Evolutionary conservation across 92 coral and sea anemone species (phyloP), one percentile per base, ranked within the genome.

Genomic region (Porites rus): DNA sequence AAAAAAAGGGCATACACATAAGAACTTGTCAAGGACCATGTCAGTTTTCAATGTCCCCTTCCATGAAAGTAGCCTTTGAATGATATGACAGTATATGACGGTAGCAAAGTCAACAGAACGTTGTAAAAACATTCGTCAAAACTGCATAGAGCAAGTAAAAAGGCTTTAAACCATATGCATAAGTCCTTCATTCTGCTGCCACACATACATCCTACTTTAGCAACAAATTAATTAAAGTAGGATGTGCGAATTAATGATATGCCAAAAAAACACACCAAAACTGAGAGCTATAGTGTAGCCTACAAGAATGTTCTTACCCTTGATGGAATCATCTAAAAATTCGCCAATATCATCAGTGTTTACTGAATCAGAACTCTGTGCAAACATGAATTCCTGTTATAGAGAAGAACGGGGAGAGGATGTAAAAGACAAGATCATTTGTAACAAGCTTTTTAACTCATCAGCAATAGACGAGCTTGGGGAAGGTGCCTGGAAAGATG

Each of bases 321-420:
- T 97, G 80, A 97, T 95, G 16, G 99, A 97, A 28, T 97, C 98
- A 80, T 97, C 99, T 74, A 97, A 86, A 84, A 97, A 97, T 75
- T 97, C 99, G 6, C 95, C 95, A 52, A 97, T 97, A 81, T 97
- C 99, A 75, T 97, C 99, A 1, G 99, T 95, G 88, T 97, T 96
- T 4, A 95, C 88, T 54, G 99, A 97, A n/a, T 96, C 94, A 88
- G 93, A 95, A 65, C 94, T 87, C 71, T 83, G 96, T 38, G 99
- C 99, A 85, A 97, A 97, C 92, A 88, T 69, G 83, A 97, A 95
- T 76, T 95, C 99, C 99, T 97, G 90, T 52, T 67, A 67, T 38
- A 76, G 9, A 7, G 19, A 60, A 78, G 46, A 56, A 56, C 24
- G 19, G n/a, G 43, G 2, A 69, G 3, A 21, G 46, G 11, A 7